Evolutionary conservation across 2,888 invertebrate species (phyloP), one percentile per base, ranked within the genome.

Genomic region (Protonemura montana): DNA sequence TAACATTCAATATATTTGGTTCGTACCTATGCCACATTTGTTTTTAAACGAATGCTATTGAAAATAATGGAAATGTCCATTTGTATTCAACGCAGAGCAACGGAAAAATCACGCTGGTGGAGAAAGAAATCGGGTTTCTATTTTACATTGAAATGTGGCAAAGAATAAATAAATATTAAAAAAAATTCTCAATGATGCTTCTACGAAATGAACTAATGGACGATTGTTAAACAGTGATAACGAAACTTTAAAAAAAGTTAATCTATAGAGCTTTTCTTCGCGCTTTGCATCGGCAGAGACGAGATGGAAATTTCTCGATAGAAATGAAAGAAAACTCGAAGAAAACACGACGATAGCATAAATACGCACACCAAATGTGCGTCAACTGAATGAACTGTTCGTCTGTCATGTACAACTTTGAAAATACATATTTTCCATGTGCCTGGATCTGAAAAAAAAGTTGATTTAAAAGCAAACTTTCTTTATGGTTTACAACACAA

Each of bases 381-480:
- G 21, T 59, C 59, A 21, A 59, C 59, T 21, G 2, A 7, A 59
- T 2, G 59, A 59, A 59, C 21, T 10, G 16, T 59, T 59, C 59
- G 59, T 21, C 7, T 59, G 59, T 59, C 59, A 59, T 59, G 7
- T 59, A 59, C 7, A 59, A 59, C 59, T 59, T 59, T 59, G 59
- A 59, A 59, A 59, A 59, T 59, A 59, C 59, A 59, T 59, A 59
- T 59, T 59, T 59, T 59, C 59, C 59, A 59, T 59, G 59, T 59
- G 59, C 59, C 59, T 59, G 59, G 59, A 59, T 59, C 59, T 59
- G 7, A 16, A 59, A 59, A 59, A 59, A 59, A 59, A 59, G 59
- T 59, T 59, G 59, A 59, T 59, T 59, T 10, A 59, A 59, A 59
- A 59, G 59, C 59, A 10, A 59, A 59, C 59, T 59, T 59, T 59